Evolutionary conservation across 2,797 vertebrate species (phyloP).

Genomic region (Acridotheres tristis): DNA sequence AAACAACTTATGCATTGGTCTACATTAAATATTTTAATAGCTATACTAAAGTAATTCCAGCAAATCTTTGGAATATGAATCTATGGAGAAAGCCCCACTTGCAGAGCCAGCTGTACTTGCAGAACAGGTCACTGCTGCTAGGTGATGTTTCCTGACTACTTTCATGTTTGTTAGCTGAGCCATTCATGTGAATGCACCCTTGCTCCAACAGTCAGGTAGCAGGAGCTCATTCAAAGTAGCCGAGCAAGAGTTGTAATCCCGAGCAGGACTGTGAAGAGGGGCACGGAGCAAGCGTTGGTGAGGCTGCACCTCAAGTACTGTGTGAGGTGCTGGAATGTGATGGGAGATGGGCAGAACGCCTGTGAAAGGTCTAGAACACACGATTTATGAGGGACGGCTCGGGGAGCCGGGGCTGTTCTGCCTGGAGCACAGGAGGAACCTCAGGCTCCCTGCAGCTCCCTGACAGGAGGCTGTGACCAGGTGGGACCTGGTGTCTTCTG

Average conservation of each 20-base stretch:
- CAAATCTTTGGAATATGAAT: background rate
- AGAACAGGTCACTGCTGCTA: background rate
- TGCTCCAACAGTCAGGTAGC: background rate
- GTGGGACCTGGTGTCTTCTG: too few species aligned
- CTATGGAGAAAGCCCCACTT: background rate
- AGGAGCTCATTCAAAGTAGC: background rate
- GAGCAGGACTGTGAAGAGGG: background rate
- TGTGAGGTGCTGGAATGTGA: background rate
- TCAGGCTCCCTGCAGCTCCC: background rate
- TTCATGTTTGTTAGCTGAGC: background rate
- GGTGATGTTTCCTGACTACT: background rate
- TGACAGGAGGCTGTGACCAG: rapidly evolving
- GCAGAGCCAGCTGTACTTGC: background rate
- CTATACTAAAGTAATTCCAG: background rate
- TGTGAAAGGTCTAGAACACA: background rate
- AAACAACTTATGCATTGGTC: background rate
- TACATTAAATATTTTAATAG: background rate
- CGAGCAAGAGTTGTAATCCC: background rate
- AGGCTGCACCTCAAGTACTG: background rate
- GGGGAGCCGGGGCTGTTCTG: background rate
- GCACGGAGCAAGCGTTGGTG: background rate
- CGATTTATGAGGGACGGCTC: background rate
- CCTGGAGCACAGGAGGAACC: too few species aligned
- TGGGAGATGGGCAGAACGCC: background rate
- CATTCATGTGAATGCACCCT: background rate